A percentile compares a stretch with the other conserved stretches of the same genome.
phyloP scores from a whole-genome alignment of 2,113 vertebrate species.

The Eclectus roratus region DNA sequence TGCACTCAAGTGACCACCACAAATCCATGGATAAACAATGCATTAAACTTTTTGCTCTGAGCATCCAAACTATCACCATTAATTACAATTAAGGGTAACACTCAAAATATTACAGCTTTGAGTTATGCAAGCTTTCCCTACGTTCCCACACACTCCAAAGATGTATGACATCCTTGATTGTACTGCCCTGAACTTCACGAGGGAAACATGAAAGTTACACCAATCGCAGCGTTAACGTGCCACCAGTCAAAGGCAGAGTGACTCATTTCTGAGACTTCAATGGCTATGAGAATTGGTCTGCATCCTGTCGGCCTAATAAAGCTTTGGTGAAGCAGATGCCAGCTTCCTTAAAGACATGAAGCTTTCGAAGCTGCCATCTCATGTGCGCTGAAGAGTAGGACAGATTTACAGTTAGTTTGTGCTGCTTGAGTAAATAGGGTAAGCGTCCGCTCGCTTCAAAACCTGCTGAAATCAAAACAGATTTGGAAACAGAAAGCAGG shows the following conservation, averaged over 20 bases:
- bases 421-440: not conserved
- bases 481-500: not conserved
- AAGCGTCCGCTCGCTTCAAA: not conserved
- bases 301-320: constrained; percentile 14
- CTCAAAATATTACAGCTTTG: not conserved
- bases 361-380: constrained; percentile 21
- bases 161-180: not conserved
- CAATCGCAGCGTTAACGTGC: not conserved
- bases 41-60: not conserved
- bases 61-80: not conserved
- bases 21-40: not conserved
- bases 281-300: not conserved
- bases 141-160: not conserved
- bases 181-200: not conserved
- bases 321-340: not conserved
- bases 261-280: not conserved
- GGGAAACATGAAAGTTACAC: not conserved
- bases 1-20: not conserved
- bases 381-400: not conserved
- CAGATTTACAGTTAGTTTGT: not conserved
- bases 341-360: not conserved
- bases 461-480: constrained; percentile 23
- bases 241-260: not conserved
- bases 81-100: not conserved
- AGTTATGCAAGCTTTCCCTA: not conserved